Base-by-base conservation (phyloP, 2,797 vertebrate species). In the Agapornis canus region DNA sequence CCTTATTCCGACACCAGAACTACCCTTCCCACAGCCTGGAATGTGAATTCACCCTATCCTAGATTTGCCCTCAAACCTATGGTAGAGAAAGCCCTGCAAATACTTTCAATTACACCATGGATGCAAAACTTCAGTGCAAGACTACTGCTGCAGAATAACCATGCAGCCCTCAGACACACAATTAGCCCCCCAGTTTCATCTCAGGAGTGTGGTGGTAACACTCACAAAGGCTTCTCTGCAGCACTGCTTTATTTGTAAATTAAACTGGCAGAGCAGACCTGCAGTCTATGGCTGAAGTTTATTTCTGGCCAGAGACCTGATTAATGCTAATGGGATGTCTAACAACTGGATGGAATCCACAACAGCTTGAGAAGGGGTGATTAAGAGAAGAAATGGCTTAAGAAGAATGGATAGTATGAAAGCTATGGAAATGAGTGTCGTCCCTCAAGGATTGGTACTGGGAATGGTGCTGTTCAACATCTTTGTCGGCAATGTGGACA, bases 161-260 rank as follows among this genome's bases (percentile, higher is more conserved):
- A 2, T 1, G 1, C 13, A 40, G 20, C 40, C 48, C 63, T 42
- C 60, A 10, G 29, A 39, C 3, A 21, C 26, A 1, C 1, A 12
- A n/a, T 29, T 45, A 5, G n/a, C 19, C 13, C 31, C 63, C 45
- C 3, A 4, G 26, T 7, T 35, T 14, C 35, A 6, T 9, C 18
- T n/a, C 3, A 0, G 66, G 9, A 1, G 0, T 2, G 25, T 3
- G 2, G 10, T 15, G 29, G 48, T 32, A 40, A 18, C 0, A 6
- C 6, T 40, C 69, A 10, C 71, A 35, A 26, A 45, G 54, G 9
- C 19, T 37, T 3, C 56, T 32, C 78, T 9, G 32, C 22, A 5
- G 49, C 3, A 2, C 10, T 4, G 39, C 14, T 60, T 19, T 27
- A 0, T 43, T 42, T 75, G 61, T 5, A 32, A 61, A 39, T 43